Percentiles rank a stretch among this genome's conserved stretches.
Conservation (phyloP, 2,797 vertebrate genomes). For the Huso huso region DNA sequence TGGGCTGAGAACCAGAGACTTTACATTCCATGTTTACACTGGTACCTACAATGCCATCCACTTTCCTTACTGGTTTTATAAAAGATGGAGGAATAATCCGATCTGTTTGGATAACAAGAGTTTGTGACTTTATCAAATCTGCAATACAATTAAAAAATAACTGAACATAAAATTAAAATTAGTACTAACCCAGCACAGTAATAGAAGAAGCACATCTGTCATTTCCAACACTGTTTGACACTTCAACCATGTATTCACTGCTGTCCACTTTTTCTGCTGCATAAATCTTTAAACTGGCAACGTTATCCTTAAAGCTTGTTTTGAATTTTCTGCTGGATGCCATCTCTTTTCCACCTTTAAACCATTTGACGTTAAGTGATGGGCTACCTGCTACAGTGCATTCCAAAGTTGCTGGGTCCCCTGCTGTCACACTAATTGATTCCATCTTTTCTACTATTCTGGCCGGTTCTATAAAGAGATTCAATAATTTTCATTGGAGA, state of each 20-base stretch:
- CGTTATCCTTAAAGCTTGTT: conserved; percentile 83
- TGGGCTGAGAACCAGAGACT: conserved; percentile 89
- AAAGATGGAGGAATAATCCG: conserved; percentile 89
- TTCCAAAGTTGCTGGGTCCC: conserved; percentile 85
- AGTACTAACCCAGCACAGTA: conserved; percentile 82
- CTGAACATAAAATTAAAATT: conserved; percentile 5
- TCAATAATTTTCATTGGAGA: background rate
- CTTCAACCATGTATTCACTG: conserved; percentile 87
- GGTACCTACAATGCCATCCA: conserved; percentile 69
- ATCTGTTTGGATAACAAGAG: conserved; percentile 62
- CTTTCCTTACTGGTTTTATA: conserved; percentile 81
- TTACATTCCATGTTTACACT: conserved; percentile 80
- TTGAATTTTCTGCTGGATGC: conserved; percentile 87
- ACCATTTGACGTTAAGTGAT: conserved; percentile 91
- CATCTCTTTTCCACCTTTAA: conserved; percentile 83
- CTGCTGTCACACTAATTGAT: conserved; percentile 87
- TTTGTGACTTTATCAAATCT: background rate
- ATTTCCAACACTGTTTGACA: conserved; percentile 89
- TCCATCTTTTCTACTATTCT: conserved; percentile 84
- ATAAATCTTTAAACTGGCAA: conserved; percentile 85
- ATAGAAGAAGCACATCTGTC: conserved; percentile 82
- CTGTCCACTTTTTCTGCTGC: conserved; percentile 79
- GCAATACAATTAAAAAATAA: conserved; percentile 19
- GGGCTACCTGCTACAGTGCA: conserved; percentile 86
- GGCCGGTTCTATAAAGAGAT: conserved; percentile 80